These are phyloP conservation scores for Drosophila ezoana DNA, from an alignment of 2,888 invertebrate genomes.

Conservation along the genomic window DNA sequence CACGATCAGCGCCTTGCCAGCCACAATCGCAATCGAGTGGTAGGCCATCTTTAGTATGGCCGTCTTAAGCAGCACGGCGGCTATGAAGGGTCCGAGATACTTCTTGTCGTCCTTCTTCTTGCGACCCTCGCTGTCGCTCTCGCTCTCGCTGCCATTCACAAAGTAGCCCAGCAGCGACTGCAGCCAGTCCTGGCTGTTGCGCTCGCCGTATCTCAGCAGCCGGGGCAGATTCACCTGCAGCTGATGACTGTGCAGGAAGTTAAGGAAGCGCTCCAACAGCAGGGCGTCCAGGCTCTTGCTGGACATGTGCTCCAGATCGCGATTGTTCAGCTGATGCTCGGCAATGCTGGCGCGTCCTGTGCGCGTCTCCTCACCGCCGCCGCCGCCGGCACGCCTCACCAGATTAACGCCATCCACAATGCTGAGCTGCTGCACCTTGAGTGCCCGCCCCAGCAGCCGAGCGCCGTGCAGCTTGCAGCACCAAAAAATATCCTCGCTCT, in stretches of 20 bases:
- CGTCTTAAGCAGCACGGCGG: slow-evolving; percentile 89
- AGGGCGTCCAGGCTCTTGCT: slow-evolving; percentile 88
- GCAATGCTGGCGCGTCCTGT: slow-evolving; percentile 72
- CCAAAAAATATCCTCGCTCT: slow-evolving; percentile 88
- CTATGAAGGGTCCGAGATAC: slow-evolving; percentile 88
- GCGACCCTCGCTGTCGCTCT: slow-evolving; percentile 85
- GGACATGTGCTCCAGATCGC: slow-evolving; percentile 87
- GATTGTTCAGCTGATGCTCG: slow-evolving; percentile 86
- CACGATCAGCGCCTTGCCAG: slow-evolving; percentile 92
- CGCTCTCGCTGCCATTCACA: slow-evolving; percentile 22
- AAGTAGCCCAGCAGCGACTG: slow-evolving; percentile 84
- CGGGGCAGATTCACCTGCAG: slow-evolving; percentile 86
- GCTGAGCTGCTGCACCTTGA: slow-evolving; percentile 87
- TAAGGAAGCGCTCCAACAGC: slow-evolving; percentile 86
- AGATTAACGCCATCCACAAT: slow-evolving; percentile 88
- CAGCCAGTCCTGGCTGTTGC: slow-evolving; percentile 82
- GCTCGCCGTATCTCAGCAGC: slow-evolving; percentile 85
- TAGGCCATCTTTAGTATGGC: slow-evolving; percentile 91
- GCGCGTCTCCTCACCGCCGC: slow-evolving; percentile 77
- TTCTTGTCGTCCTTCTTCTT: slow-evolving; percentile 87
- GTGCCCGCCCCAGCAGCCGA: slow-evolving; percentile 88
- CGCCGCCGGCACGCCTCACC: slow-evolving; percentile 74
- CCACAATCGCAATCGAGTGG: slow-evolving; percentile 90
- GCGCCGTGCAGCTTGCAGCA: slow-evolving; percentile 90
- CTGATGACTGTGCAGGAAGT: slow-evolving; percentile 88